phyloP scores from a whole-genome alignment of 1,140 invertebrate genomes.

The Zophobas morio region DNA sequence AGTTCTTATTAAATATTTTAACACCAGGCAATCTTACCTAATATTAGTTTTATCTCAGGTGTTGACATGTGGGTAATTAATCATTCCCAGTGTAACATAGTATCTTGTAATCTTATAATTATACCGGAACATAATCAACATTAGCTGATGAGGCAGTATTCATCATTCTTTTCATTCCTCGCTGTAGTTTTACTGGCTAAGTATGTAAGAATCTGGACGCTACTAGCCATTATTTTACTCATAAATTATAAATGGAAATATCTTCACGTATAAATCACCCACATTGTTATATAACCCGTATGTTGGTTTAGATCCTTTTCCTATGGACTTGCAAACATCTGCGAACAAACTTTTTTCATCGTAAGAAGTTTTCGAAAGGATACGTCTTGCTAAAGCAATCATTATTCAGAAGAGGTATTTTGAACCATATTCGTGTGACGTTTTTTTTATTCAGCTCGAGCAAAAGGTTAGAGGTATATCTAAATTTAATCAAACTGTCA shows the following conservation, averaged over 20 bases:
- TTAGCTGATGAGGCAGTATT: slow-evolving; percentile 22
- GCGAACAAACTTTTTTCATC: slow-evolving; percentile 19
- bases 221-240: background rate
- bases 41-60: background rate
- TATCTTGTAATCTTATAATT: slow-evolving; percentile 38
- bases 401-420: slow-evolving; percentile 9
- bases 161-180: slow-evolving; percentile 18
- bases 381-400: slow-evolving; percentile 1
- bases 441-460: slow-evolving; percentile 3
- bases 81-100: slow-evolving; percentile 13
- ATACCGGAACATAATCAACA: slow-evolving; percentile 13
- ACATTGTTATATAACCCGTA: background rate
- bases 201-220: background rate
- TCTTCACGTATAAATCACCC: background rate
- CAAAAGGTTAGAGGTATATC: slow-evolving; percentile 8
- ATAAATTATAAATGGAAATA: background rate
- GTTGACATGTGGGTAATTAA: slow-evolving; percentile 24
- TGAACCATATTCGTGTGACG: background rate
- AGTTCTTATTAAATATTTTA: background rate
- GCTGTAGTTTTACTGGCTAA: background rate
- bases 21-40: background rate
- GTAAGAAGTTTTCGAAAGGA: slow-evolving; percentile 3
- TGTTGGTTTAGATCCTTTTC: slow-evolving; percentile 1
- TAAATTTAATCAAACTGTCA: background rate
- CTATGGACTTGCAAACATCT: slow-evolving; percentile 10